These are phyloP conservation scores for Hippasteria phrygiana DNA, from an alignment of 53 echinoderm and acorn worm genomes.

Conservation along the genomic window DNA sequence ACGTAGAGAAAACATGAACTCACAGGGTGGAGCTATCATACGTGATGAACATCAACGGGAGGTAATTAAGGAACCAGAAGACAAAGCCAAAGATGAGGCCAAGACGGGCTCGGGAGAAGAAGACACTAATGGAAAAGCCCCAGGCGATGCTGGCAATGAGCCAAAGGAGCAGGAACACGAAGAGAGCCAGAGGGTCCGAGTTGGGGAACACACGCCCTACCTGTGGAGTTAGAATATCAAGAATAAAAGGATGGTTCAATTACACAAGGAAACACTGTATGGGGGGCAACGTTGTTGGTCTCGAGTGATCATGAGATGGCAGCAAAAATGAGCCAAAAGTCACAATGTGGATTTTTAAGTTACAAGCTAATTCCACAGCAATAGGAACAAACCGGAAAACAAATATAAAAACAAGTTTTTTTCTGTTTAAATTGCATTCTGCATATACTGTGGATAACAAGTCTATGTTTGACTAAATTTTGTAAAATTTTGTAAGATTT, in stretches of 20 bases:
- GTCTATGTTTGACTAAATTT: no score
- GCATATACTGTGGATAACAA: no score
- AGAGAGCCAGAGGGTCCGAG: slow-evolving; percentile 58
- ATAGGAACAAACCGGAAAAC: no score
- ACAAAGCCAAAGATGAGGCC: slow-evolving; percentile 95
- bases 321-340: no score
- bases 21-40: slow-evolving; percentile 73
- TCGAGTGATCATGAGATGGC: no score
- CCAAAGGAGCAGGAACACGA: slow-evolving; percentile 91
- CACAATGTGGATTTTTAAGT: no score
- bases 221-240: slow-evolving; percentile 53
- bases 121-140: slow-evolving; percentile 90
- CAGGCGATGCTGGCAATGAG: slow-evolving; percentile 82
- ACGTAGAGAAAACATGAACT: slow-evolving; percentile 18
- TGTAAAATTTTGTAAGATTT: no score
- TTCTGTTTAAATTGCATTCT: no score
- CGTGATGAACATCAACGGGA: slow-evolving; percentile 81
- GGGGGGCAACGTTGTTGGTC: no score
- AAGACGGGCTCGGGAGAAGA: slow-evolving; percentile 89
- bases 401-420: no score
- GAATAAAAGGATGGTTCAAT: not conserved
- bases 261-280: not conserved
- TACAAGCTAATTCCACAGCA: no score
- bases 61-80: slow-evolving; percentile 91
- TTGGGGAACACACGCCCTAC: slow-evolving; percentile 84